Base-by-base conservation (phyloP, 2,888 invertebrate genomes). In the Torymus aiolomorphi region DNA sequence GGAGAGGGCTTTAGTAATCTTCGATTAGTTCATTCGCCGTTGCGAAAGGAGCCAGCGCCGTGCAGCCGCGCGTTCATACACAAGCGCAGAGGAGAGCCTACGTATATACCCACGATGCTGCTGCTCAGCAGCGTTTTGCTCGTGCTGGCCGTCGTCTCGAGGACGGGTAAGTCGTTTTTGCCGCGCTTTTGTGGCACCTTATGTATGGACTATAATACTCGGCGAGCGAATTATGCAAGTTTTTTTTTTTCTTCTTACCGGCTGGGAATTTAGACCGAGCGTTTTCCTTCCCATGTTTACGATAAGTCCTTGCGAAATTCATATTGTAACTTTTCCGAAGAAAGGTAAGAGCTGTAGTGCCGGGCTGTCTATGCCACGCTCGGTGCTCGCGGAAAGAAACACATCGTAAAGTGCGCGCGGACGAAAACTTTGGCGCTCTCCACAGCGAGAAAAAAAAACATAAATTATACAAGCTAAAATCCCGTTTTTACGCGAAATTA, bases 161-260 rank as follows among this genome's bases (percentile, higher is more conserved):
- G 84, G 85, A 86, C 86, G 75, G 89, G 89, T 89, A 83, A 88
- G 89, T 89, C 49, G 16, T 42, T 42, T 42, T 42, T 42, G 42
- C 20, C 20, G 20, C 20, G 20, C 42, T 8, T 42, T 0, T 42
- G 8, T 8, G 42, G 8, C 42, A 42, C 8, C 42, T 42, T 42
- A 42, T 42, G 8, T 42, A 42, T 42, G 8, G 4, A 10, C 8
- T 1, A 1, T 8, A 0, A 8, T 42, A 42, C 8, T 8, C 42
- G 8, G 8, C 42, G 42, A 42, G 8, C 8, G 42, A 42, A 42
- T 42, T 42, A 42, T 42, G 42, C 42, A 42, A 42, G 5, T 42
- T 42, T 42, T 5, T 42, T 42, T 3, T 31, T 31, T 31, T 31
- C n/a, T 57, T n/a, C n/a, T 57, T 16, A 56, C 18, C 10, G 20